Percentiles rank a stretch among this genome's conserved stretches.
Evolutionary conservation across 2,113 vertebrate species (phyloP).

Genomic region (Guaruba guarouba): DNA sequence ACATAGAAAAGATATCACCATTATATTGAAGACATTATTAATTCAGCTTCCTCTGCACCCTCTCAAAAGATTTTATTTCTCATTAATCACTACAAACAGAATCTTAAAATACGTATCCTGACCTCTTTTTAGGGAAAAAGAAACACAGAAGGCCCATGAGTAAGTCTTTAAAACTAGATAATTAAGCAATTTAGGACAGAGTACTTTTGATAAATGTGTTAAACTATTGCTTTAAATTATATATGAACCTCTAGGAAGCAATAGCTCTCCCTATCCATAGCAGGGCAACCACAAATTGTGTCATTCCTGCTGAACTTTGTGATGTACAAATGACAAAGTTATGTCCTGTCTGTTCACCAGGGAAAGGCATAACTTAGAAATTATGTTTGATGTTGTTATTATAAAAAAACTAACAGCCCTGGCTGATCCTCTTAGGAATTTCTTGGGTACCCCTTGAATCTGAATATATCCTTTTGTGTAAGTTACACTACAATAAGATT

Average conservation of each 20-base stretch:
- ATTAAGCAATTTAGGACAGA: neutral
- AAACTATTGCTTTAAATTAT: neutral
- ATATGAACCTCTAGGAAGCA: neutral
- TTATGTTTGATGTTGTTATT: neutral
- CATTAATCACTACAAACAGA: neutral
- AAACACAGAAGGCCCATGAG: neutral
- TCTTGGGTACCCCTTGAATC: neutral
- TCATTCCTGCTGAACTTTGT: neutral
- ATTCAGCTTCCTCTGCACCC: neutral
- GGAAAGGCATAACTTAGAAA: neutral
- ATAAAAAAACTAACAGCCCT: neutral
- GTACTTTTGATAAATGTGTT: slow-evolving; percentile 3
- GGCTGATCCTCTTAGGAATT: neutral
- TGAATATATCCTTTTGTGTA: neutral
- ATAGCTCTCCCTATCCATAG: neutral
- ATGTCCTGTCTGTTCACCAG: neutral
- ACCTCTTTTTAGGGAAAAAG: neutral
- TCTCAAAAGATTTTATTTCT: neutral
- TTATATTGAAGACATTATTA: neutral
- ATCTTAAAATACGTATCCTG: neutral
- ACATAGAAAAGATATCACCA: neutral
- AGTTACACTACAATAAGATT: neutral
- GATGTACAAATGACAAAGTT: neutral
- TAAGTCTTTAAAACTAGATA: neutral
- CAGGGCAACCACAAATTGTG: neutral